Base-by-base conservation (phyloP, 2,113 vertebrate species). In the Bufo gargarizans region DNA sequence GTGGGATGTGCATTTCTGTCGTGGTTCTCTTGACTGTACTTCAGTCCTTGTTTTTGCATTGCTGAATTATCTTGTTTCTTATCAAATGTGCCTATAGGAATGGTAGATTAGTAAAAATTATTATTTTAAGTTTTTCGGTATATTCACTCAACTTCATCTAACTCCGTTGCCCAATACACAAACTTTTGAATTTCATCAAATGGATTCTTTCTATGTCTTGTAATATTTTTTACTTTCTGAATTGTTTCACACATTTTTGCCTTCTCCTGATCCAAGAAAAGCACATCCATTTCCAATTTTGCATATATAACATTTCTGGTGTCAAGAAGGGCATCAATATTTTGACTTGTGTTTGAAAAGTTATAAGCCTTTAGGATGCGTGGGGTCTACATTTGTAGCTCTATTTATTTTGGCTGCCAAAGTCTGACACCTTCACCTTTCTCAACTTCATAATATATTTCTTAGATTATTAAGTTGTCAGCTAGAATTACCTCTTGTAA, bases 251-350 rank as follows among this genome's bases (percentile, higher is more conserved):
- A 47, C 63, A 63, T 3, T 4, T 47, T 1, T 11, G 0, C 6
- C 63, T 61, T 82, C 7, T 6, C 4, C 47, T 22, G 2, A 83
- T 65, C 80, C 80, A 83, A 83, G 61, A 33, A 69, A 83, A 83
- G 61, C 47, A 69, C 47, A 69, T 69, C 47, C 50, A 67, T 67
- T 83, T 67, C 81, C 47, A 83, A 16, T 47, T 16, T 61, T 82
- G 59, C 33, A 63, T 82, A 47, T 82, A 83, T 67, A 53, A 83
- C 81, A 83, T 67, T 80, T 53, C 81, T 83, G 81, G 20, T 83
- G 81, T 83, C 81, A 22, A 22, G 16, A 83, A 69, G 61, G 61
- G 61, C 81, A 67, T 69, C 61, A 83, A 69, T 83, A 83, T 83
- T 83, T 83, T 67, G 81, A 83, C 81, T 83, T 69, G 56, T 81